Base-by-base conservation (phyloP, 1,140 invertebrate genomes). In the Metaphire vulgaris region DNA sequence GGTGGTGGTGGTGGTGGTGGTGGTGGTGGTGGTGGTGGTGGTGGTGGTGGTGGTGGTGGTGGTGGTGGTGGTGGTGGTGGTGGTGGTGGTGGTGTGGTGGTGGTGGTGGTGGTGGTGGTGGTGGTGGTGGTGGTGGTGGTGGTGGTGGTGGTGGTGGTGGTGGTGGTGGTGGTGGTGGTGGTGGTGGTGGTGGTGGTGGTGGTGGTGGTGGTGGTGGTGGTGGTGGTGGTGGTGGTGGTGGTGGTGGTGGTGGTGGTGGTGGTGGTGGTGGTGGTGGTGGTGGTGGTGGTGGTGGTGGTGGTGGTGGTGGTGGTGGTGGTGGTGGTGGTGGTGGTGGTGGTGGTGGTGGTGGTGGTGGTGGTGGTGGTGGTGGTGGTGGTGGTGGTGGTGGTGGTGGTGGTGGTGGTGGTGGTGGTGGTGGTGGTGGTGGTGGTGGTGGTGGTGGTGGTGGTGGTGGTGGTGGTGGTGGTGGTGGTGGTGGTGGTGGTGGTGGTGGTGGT, bases 21-120 rank as follows among this genome's bases (percentile, higher is more conserved):
- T 69, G 32, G 68, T 69, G 32, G 68, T 69, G 32, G 68, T 69
- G 32, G 68, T 69, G 32, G 68, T 69, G 32, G 68, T 69, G 32
- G 68, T 69, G 32, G 68, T 69, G 32, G 68, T 69, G 32, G 68
- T 69, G 32, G 68, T 69, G 32, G 68, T 69, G 32, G 68, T 69
- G 32, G 68, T 69, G 32, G 68, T 69, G 32, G 68, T 69, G 32
- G 68, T 69, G 32, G 68, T 69, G 32, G 68, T 69, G 32, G 68
- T 69, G 32, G 68, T 69, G 32, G 68, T 69, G 32, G 68, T 69
- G 32, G 68, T 69, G 32, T 56, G 21, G 41, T 56, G 41, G 41
- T 56, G 41, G 41, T 56, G 6, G 41, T 56, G 6, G 41, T 56
- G 32, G 68, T 69, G 32, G 68, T 69, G 32, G 68, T 69, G 32